These are phyloP conservation scores for Limnephilus auricula DNA, from an alignment of 2,888 invertebrate species.

Conservation along the genomic window DNA sequence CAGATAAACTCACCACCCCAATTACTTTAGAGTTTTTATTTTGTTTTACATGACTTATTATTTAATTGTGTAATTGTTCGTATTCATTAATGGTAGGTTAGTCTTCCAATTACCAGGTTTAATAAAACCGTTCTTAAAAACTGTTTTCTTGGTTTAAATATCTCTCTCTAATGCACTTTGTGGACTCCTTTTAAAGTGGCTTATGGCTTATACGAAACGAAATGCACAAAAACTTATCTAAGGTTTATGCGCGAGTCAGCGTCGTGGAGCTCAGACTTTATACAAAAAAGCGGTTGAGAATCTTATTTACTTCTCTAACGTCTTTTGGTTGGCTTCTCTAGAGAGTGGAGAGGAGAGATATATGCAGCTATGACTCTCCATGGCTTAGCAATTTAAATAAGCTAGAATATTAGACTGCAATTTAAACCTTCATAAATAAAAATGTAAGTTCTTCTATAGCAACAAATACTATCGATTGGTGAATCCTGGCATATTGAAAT, in stretches of 20 bases:
- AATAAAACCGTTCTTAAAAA: background rate
- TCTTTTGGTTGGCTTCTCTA: slow-evolving; percentile 11
- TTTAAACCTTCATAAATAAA: background rate
- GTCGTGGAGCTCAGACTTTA: slow-evolving; percentile 40
- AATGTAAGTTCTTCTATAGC: background rate
- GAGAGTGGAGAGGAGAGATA: background rate
- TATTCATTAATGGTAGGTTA: background rate
- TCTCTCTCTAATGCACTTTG: slow-evolving; percentile 1
- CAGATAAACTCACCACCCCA: background rate
- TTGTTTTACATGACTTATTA: background rate
- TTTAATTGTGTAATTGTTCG: background rate
- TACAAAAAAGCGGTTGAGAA: slow-evolving; percentile 28
- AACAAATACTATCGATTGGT: no score
- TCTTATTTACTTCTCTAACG: slow-evolving; percentile 10
- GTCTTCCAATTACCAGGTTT: background rate
- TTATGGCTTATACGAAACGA: slow-evolving; percentile 43
- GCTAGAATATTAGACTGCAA: background rate
- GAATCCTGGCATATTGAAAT: background rate
- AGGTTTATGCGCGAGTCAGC: slow-evolving; percentile 58
- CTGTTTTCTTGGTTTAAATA: background rate
- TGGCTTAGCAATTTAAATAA: background rate
- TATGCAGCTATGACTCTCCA: background rate
- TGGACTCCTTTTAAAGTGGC: slow-evolving; percentile 23
- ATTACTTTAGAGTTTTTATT: background rate
- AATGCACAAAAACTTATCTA: slow-evolving; percentile 62